Evolutionary conservation across 2,888 invertebrate genomes (phyloP).

Genomic region (Brachypalpus laphriformis): DNA sequence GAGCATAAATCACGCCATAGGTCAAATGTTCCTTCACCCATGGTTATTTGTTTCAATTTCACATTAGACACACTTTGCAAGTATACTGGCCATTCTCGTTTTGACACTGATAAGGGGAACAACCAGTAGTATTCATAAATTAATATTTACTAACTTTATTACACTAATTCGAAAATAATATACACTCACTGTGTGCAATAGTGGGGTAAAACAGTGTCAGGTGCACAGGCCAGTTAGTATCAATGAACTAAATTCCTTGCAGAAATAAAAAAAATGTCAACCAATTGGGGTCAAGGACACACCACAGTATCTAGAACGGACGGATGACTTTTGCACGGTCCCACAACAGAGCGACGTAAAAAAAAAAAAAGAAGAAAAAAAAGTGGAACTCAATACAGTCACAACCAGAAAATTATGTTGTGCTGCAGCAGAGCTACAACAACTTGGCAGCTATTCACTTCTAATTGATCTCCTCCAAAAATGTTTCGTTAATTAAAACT

Average conservation of each 20-base stretch:
- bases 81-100: neutral
- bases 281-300: conserved; percentile 71
- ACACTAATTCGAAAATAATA: conserved; percentile 20
- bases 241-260: conserved; percentile 56
- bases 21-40: conserved; percentile 47
- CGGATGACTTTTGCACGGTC: conserved; percentile 44
- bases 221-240: conserved; percentile 18
- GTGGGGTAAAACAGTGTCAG: conserved; percentile 41
- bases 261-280: conserved; percentile 40
- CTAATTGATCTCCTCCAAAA: conserved; percentile 49
- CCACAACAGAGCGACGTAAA: neutral
- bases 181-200: neutral
- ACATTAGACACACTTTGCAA: neutral
- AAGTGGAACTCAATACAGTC: conserved; percentile 33
- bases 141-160: conserved; percentile 42
- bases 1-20: conserved; percentile 69
- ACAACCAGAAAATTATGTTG: neutral
- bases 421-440: conserved; percentile 3
- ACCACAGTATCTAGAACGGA: conserved; percentile 50
- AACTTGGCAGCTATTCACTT: conserved; percentile 5
- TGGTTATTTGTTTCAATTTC: conserved; percentile 45
- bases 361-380: neutral
- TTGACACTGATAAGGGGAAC: conserved; percentile 6
- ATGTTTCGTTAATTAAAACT: conserved; percentile 28
- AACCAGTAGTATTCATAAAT: neutral